phyloP scores from a whole-genome alignment of 2,113 vertebrate genomes.

The Psilopsiagon aymara region DNA sequence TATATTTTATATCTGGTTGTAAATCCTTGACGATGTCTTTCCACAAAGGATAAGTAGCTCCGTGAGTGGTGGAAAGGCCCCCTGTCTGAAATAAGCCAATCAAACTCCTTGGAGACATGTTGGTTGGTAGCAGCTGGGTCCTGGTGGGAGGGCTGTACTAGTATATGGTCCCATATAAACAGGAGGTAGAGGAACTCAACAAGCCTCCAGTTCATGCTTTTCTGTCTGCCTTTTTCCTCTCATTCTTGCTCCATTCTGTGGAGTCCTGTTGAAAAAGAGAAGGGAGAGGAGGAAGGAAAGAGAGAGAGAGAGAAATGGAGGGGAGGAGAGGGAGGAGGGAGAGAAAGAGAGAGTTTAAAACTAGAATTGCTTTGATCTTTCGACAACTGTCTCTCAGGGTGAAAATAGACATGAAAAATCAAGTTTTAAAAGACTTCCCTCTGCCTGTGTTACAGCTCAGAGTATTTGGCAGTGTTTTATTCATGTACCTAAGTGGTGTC shows the following conservation, averaged over 20 bases:
- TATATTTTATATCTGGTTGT: slow-evolving; percentile 99
- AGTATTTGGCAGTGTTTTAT: slow-evolving; percentile 40
- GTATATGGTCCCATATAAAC: slow-evolving; percentile 99
- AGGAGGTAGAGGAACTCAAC: slow-evolving; percentile 99
- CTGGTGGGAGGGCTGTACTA: slow-evolving; percentile 96
- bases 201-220: slow-evolving; percentile 99
- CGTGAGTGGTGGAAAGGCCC: slow-evolving; percentile 99
- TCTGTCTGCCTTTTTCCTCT: slow-evolving; percentile 98
- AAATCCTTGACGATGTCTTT: slow-evolving; percentile 99
- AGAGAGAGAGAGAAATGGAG: neutral
- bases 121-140: slow-evolving; percentile 93
- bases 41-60: slow-evolving; percentile 99
- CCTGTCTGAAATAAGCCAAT: slow-evolving; percentile 99
- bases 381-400: neutral
- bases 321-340: neutral
- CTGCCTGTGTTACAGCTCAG: neutral
- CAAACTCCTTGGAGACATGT: slow-evolving; percentile 99
- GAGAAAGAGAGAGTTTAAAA: slow-evolving; percentile 34
- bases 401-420: neutral
- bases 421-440: neutral
- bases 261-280: slow-evolving; percentile 85
- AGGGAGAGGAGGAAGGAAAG: neutral
- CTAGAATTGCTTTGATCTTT: slow-evolving; percentile 12
- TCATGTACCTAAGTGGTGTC: slow-evolving; percentile 25
- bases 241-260: slow-evolving; percentile 99